Evolutionary conservation across 1,140 invertebrate species (phyloP).

Genomic region (Chrysomallon squamiferum): DNA sequence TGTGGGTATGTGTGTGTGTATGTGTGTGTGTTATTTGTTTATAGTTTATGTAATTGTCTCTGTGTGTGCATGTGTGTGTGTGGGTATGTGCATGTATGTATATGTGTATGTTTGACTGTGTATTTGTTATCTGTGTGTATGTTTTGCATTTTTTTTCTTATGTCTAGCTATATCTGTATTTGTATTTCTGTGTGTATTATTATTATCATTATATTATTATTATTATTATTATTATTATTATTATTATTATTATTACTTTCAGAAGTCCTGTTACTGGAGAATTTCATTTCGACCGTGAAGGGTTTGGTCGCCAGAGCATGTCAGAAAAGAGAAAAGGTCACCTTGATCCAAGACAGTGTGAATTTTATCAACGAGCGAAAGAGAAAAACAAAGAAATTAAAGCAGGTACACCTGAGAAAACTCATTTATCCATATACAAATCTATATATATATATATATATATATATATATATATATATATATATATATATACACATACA

Average conservation of each 20-base stretch:
- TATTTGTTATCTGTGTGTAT: neutral
- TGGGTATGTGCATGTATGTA: neutral
- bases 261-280: slow-evolving; percentile 78
- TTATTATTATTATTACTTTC: slow-evolving; percentile 20
- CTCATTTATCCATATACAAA: neutral
- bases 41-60: neutral
- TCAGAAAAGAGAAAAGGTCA: slow-evolving; percentile 94
- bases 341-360: slow-evolving; percentile 90
- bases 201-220: too few species aligned
- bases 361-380: slow-evolving; percentile 94
- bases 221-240: too few species aligned
- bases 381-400: neutral
- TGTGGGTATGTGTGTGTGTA: neutral
- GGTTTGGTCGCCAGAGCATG: slow-evolving; percentile 94
- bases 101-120: neutral
- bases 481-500: neutral
- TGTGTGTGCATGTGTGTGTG: neutral
- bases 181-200: neutral
- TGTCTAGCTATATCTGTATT: neutral
- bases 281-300: slow-evolving; percentile 80
- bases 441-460: neutral
- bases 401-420: neutral
- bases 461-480: neutral
- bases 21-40: neutral
- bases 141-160: too few species aligned